Evolutionary conservation across 2,797 vertebrate species (phyloP), one percentile per base, ranked within the genome.

Genomic region (Crenichthys baileyi): DNA sequence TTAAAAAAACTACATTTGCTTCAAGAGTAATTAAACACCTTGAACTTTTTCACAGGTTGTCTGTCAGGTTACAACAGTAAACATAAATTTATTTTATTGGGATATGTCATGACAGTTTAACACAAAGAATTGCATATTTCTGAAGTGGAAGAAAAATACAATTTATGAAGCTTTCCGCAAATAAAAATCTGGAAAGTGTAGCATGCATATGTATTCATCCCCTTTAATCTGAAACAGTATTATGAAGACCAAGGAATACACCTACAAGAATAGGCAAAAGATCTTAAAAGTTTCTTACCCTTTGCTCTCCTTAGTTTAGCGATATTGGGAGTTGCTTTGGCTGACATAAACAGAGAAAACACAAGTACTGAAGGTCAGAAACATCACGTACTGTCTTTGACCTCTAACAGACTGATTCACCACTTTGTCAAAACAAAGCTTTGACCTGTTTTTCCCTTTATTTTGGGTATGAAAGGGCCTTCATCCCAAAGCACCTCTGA

Each of bases 301-400:
- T 51, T 76, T 20, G 4, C 18, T 39, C 50, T 44, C 11, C 46
- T 8, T 24, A 75, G 48, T 53, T 72, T 26, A n/a, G 3, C 41
- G 24, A 26, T 26, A 6, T 44, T 46, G 55, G 39, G 26, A 56
- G 55, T 73, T 44, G 72, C 39, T 73, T 26, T 41, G 22, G 1
- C 67, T 44, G 67, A 46, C 22, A 41, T 67, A 68, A 44, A 90
- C 84, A 80, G 63, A 78, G 79, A 87, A 83, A 82, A 65, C 72
- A 65, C 70, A 61, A 36, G 8, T 22, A 53, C 76, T 78, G 31
- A 73, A 79, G 72, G 79, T 83, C 80, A 81, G 72, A 79, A 79
- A 60, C 86, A 85, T 48, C 29, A 76, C 39, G 75, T 75, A 86
- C 72, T 79, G 41, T n/a, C 39, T 72, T 61, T 4, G 83, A 83